A percentile compares a stretch with the other conserved stretches of the same genome.
Conservation (phyloP, 2,888 invertebrate species). For the Andricus quercusramuli region DNA sequence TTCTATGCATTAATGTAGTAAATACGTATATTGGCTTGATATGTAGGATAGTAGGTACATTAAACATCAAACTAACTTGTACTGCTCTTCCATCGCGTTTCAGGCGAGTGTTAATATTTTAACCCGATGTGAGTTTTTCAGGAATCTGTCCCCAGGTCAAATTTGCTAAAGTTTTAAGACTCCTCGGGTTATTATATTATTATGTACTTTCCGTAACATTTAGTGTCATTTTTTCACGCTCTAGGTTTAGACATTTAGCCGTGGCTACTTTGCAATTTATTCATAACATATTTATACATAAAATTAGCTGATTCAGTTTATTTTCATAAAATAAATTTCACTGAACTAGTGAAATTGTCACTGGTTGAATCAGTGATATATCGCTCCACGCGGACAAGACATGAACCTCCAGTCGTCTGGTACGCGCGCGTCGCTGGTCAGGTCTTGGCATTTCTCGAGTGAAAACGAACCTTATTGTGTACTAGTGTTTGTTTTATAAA, state of each 20-base stretch:
- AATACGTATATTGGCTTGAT: neutral
- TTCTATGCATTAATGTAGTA: neutral
- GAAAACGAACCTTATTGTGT: no score
- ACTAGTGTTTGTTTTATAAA: no score
- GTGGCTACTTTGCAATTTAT: neutral
- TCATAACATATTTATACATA: neutral
- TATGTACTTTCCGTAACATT: neutral
- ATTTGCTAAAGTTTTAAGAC: constrained; percentile 12
- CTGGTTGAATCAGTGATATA: no score
- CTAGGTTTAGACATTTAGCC: neutral
- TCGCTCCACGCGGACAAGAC: no score
- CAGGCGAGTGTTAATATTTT: no score
- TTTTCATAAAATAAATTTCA: constrained; percentile 16
- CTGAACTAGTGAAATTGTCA: no score
- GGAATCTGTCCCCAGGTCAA: constrained; percentile 4
- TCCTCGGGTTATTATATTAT: neutral
- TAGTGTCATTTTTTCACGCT: neutral
- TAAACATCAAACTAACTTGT: neutral
- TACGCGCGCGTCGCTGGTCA: no score
- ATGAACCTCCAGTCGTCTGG: no score
- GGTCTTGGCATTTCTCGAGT: no score
- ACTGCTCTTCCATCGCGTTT: no score
- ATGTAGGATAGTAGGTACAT: neutral
- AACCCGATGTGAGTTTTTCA: neutral
- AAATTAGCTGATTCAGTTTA: neutral